A percentile compares a stretch with the other conserved stretches of the same genome.
Evolutionary conservation across 2,888 invertebrate genomes (phyloP).

Genomic region (Nomada lathburiana): DNA sequence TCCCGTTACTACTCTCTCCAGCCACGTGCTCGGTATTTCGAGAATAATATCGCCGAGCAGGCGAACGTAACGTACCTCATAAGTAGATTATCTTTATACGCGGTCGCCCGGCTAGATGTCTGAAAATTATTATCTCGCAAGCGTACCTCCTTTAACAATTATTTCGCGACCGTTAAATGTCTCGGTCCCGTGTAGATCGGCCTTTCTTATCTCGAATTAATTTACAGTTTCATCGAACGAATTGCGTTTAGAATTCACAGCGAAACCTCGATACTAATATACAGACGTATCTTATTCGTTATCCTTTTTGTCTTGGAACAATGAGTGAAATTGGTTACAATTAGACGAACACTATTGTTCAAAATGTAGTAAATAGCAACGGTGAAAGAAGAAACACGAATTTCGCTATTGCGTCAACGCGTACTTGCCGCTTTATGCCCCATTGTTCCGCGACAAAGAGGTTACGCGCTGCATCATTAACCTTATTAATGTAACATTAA

Average conservation of each 20-base stretch:
- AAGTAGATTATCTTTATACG: slow-evolving; percentile 68
- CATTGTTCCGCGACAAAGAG: too few relatives aligned
- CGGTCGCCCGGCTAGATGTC: slow-evolving; percentile 27
- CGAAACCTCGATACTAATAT: too few relatives aligned
- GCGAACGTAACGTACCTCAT: slow-evolving; percentile 52
- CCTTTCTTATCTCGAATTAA: not conserved
- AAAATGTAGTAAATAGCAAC: too few relatives aligned
- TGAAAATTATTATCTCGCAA: slow-evolving; percentile 54
- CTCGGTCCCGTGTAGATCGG: not conserved
- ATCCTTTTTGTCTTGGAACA: not conserved
- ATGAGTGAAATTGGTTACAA: not conserved
- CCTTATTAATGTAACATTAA: too few relatives aligned
- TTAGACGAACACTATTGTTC: too few relatives aligned
- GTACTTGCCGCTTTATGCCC: too few relatives aligned
- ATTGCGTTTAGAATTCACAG: not conserved
- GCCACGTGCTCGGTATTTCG: slow-evolving; percentile 42
- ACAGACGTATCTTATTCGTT: not conserved
- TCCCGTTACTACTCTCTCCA: slow-evolving; percentile 24
- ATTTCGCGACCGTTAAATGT: slow-evolving; percentile 29
- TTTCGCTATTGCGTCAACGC: too few relatives aligned
- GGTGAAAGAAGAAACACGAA: too few relatives aligned
- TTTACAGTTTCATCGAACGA: not conserved
- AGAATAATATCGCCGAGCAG: slow-evolving; percentile 48
- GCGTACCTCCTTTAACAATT: slow-evolving; percentile 38
- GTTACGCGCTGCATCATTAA: too few relatives aligned